A percentile compares a stretch with the other conserved stretches of the same genome.
phyloP scores from a whole-genome alignment of 2,797 vertebrate genomes.

The Nothura maculosa region DNA sequence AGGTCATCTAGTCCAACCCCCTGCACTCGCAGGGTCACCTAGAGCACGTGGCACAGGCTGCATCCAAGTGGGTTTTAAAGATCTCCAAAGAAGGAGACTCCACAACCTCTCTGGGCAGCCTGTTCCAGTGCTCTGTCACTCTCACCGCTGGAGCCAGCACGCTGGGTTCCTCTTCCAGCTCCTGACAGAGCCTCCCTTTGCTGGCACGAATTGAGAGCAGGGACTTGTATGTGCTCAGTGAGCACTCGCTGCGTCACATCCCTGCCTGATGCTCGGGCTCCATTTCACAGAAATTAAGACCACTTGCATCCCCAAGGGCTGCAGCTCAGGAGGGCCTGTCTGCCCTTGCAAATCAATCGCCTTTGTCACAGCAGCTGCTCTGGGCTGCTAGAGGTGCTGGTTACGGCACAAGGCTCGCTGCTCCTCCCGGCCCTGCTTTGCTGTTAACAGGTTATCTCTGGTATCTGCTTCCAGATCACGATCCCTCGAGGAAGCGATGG shows the following conservation, averaged over 20 bases:
- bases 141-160: background rate
- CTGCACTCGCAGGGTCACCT: too few relatives aligned
- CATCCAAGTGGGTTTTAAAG: too few relatives aligned
- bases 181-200: background rate
- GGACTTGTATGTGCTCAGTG: background rate
- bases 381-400: background rate
- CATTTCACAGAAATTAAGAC: accelerated
- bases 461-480: conserved; percentile 86
- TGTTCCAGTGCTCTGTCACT: too few relatives aligned
- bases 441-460: background rate
- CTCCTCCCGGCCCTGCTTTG: background rate
- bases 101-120: too few relatives aligned
- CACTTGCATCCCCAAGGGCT: background rate
- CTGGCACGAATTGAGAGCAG: background rate
- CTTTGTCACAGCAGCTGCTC: accelerated
- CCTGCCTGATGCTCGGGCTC: background rate
- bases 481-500: conserved; percentile 94
- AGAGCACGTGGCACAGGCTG: too few relatives aligned
- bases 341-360: accelerated
- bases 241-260: accelerated
- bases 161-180: background rate
- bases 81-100: too few relatives aligned
- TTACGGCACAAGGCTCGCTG: background rate
- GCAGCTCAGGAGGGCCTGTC: background rate
- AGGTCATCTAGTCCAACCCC: too few relatives aligned